phyloP scores from a whole-genome alignment of 2,888 invertebrate species.

The Sepiola atlantica region DNA sequence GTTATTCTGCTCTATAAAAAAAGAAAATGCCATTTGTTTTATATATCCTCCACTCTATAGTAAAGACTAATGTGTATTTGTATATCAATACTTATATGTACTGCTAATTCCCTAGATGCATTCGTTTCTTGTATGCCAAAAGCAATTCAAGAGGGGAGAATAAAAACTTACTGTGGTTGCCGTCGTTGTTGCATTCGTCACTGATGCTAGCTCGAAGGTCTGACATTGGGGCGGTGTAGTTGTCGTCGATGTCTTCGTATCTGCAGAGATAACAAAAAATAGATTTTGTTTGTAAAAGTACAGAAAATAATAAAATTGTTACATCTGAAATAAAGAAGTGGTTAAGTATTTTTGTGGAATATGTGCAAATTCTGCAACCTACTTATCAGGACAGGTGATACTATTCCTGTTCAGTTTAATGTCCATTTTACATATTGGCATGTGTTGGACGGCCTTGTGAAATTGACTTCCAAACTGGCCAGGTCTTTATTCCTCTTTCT shows the following conservation, averaged over 20 bases:
- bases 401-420: too few relatives aligned
- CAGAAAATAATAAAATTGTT: background rate
- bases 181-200: conserved; percentile 43
- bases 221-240: conserved; percentile 44
- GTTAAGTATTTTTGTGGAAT: background rate
- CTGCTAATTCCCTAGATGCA: background rate
- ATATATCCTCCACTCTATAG: too few relatives aligned
- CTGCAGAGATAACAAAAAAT: background rate
- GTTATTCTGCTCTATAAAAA: background rate
- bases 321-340: background rate
- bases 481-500: too few relatives aligned
- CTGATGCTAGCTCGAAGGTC: conserved; percentile 45
- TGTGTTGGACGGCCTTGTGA: too few relatives aligned
- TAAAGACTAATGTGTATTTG: too few relatives aligned
- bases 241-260: conserved; percentile 48
- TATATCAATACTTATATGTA: background rate
- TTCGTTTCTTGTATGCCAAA: background rate
- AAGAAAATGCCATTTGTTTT: too few relatives aligned
- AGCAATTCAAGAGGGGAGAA: background rate
- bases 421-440: too few relatives aligned
- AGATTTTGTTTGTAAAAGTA: background rate
- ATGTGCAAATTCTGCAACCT: too few relatives aligned
- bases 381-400: too few relatives aligned
- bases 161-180: conserved; percentile 33
- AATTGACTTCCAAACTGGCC: too few relatives aligned